Percentiles rank a stretch among this genome's conserved stretches.
These are phyloP conservation scores for Trematomus loennbergii DNA, from an alignment of 2,113 vertebrate species.

Conservation along the genomic window DNA sequence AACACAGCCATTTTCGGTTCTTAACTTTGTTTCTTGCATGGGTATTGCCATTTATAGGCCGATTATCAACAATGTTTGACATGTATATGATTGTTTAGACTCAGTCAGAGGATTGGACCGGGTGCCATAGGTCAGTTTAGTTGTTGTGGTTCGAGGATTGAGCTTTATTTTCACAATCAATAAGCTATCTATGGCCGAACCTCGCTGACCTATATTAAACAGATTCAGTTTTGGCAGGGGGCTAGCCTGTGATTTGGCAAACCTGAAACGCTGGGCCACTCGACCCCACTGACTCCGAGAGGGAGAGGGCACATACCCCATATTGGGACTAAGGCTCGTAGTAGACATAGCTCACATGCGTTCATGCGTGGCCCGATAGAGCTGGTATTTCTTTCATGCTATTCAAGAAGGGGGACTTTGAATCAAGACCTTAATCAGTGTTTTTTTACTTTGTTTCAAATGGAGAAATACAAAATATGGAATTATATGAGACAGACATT, in stretches of 20 bases:
- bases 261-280: conserved; percentile 68
- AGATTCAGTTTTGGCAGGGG: conserved; percentile 63
- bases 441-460: conserved; percentile 47
- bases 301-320: conserved; percentile 67
- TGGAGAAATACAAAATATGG: conserved; percentile 3
- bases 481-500: conserved; percentile 12
- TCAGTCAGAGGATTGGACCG: conserved; percentile 22
- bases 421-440: conserved; percentile 65
- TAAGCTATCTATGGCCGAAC: conserved; percentile 47
- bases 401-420: conserved; percentile 71
- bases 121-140: conserved; percentile 35
- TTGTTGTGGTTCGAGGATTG: conserved; percentile 21
- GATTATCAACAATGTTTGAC: background rate
- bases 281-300: conserved; percentile 76
- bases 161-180: conserved; percentile 51
- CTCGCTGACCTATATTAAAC: conserved; percentile 67
- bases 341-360: conserved; percentile 86
- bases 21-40: conserved; percentile 16
- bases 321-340: conserved; percentile 74
- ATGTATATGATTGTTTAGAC: conserved; percentile 31
- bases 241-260: conserved; percentile 69
- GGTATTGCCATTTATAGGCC: conserved; percentile 15
- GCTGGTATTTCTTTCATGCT: conserved; percentile 83
- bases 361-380: conserved; percentile 85
- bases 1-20: background rate